Evolutionary conservation across 2,113 vertebrate genomes (phyloP).

Genomic region (Tenebrosternarchus preto): DNA sequence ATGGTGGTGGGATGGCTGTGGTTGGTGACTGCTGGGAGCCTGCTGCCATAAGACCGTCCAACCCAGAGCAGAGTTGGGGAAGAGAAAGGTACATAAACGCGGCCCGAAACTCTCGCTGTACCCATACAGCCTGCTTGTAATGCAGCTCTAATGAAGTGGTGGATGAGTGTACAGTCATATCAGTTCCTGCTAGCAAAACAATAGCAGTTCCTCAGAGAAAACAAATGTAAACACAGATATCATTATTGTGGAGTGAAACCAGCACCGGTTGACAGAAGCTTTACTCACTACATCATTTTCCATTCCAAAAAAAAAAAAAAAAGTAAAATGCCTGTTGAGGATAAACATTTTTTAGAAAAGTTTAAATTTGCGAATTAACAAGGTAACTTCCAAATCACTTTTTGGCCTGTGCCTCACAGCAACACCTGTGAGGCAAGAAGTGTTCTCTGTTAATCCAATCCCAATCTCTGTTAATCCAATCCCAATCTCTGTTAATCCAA

Average conservation of each 20-base stretch:
- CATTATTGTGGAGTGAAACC: constrained; percentile 66
- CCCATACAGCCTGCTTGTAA: too few species aligned
- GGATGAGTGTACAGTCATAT: not conserved
- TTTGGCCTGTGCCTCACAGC: not conserved
- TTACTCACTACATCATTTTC: not conserved
- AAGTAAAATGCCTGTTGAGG: not conserved
- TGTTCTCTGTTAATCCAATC: not conserved
- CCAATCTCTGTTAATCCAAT: too few species aligned
- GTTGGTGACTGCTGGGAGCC: too few species aligned
- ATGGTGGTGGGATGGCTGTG: too few species aligned
- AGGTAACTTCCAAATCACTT: not conserved
- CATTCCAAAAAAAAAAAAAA: not conserved
- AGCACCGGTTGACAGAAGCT: constrained; percentile 55
- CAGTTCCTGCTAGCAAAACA: constrained; percentile 10
- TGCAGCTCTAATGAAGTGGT: too few species aligned
- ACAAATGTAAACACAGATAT: constrained; percentile 68
- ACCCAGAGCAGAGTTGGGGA: too few species aligned
- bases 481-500: too few species aligned
- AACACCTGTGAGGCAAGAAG: not conserved
- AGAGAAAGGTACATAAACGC: too few species aligned
- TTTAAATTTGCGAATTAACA: not conserved
- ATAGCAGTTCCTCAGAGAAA: constrained; percentile 18
- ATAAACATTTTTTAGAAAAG: not conserved
- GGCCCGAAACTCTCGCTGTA: too few species aligned
- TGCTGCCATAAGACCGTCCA: too few species aligned